Conservation (phyloP, 2,113 vertebrate genomes). For the Egretta garzetta region DNA sequence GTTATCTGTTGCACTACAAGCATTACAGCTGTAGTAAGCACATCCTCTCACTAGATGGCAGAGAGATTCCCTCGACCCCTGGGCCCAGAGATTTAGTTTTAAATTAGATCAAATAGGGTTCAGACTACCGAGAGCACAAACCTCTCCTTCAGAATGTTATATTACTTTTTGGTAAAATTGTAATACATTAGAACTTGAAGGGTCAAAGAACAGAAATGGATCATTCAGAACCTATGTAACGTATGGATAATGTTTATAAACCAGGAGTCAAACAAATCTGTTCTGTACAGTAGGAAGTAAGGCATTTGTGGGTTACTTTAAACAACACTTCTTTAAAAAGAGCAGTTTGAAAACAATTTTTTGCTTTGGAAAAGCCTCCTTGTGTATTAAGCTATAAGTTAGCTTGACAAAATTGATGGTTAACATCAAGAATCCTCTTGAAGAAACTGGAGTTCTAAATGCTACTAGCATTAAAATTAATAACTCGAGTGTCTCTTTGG, state of each 20-base stretch:
- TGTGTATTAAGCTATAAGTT: neutral
- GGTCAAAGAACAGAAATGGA: neutral
- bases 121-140: neutral
- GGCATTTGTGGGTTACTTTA: neutral
- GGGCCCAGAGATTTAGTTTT: neutral
- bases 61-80: neutral
- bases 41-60: neutral
- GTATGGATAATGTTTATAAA: neutral
- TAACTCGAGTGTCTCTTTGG: neutral
- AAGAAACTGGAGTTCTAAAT: neutral
- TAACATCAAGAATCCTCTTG: neutral
- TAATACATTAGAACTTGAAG: neutral
- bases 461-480: neutral
- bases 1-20: rapidly evolving
- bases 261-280: neutral
- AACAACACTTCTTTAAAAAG: neutral
- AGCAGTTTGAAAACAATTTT: neutral
- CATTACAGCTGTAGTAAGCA: neutral
- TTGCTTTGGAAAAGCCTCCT: neutral
- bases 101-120: neutral
- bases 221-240: neutral
- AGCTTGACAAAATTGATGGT: neutral
- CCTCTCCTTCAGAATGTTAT: neutral
- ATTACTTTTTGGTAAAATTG: neutral
- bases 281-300: neutral